phyloP scores from a whole-genome alignment of 2,888 invertebrate species.

The Hanleya hanleyi region DNA sequence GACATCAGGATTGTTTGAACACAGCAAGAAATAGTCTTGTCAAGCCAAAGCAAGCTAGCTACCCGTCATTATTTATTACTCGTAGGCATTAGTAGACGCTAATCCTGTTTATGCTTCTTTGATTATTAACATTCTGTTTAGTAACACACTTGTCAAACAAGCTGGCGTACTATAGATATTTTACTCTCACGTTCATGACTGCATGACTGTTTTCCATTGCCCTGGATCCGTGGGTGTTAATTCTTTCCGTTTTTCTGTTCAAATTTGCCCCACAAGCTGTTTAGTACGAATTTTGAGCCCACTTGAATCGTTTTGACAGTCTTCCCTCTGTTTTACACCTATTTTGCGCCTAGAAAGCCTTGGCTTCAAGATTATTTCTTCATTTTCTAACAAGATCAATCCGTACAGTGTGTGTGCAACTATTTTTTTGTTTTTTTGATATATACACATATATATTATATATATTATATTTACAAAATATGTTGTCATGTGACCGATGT shows the following conservation, averaged over 20 bases:
- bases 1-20: constrained; percentile 9
- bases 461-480: constrained; percentile 10
- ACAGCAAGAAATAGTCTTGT: constrained; percentile 5
- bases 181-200: neutral
- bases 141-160: too few species aligned
- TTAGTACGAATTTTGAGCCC: too few species aligned
- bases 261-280: too few species aligned
- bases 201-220: constrained; percentile 5
- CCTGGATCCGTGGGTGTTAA: too few species aligned
- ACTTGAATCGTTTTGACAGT: too few species aligned
- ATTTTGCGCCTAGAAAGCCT: constrained; percentile 11
- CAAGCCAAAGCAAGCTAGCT: neutral
- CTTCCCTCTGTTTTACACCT: neutral
- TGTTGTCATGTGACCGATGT: neutral
- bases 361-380: constrained; percentile 39
- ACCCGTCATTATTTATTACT: neutral
- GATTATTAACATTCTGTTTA: constrained; percentile 3
- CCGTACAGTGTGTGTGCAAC: constrained; percentile 9
- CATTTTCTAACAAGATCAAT: constrained; percentile 7
- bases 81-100: neutral
- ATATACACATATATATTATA: constrained; percentile 2
- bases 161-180: neutral
- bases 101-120: constrained; percentile 3
- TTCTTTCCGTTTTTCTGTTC: too few species aligned
- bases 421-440: constrained; percentile 3